These are phyloP conservation scores for Phthorimaea operculella DNA, from an alignment of 1,140 invertebrate species.

Conservation along the genomic window DNA sequence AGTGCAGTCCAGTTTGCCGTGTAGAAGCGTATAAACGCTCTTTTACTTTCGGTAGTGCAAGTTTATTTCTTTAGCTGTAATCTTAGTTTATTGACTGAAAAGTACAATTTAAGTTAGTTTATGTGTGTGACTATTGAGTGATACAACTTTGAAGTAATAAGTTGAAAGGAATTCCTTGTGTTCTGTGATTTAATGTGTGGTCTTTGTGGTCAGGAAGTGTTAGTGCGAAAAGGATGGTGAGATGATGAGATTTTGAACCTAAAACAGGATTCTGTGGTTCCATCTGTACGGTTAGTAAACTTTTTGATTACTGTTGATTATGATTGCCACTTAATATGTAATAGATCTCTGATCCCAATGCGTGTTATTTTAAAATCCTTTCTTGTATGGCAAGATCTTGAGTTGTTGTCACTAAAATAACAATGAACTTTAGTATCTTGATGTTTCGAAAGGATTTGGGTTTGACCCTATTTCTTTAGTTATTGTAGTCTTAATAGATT, in stretches of 20 bases:
- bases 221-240: conserved; percentile 32
- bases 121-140: not conserved
- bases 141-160: not conserved
- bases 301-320: no score
- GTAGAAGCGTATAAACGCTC: conserved; percentile 17
- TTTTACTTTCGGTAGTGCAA: not conserved
- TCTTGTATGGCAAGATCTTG: no score
- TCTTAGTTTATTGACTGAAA: not conserved
- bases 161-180: not conserved
- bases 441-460: no score
- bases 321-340: no score
- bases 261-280: conserved; percentile 42
- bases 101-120: not conserved
- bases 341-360: no score
- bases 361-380: no score
- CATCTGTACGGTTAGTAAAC: conserved; percentile 10
- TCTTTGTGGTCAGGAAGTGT: conserved; percentile 7
- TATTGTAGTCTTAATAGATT: no score
- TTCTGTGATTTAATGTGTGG: not conserved
- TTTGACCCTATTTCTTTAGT: no score
- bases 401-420: no score
- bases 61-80: not conserved
- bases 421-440: no score
- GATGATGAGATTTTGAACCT: conserved; percentile 21
- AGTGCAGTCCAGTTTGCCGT: not conserved